phyloP scores from a whole-genome alignment of 1,140 invertebrate species.

The Drosophila willistoni region DNA sequence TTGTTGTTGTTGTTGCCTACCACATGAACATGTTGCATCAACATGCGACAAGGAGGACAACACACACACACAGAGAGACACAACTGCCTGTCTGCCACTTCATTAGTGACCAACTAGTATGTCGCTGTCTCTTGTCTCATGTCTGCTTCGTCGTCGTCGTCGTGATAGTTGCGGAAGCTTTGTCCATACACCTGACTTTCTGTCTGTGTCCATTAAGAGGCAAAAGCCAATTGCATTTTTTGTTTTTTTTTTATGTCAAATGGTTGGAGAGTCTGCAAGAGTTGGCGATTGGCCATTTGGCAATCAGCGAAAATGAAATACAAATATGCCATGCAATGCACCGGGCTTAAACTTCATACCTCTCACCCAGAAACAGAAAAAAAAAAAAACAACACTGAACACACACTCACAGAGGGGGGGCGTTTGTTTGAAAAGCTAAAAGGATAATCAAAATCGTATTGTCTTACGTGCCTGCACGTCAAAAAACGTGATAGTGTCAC shows the following conservation, averaged over 20 bases:
- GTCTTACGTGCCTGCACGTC: background rate
- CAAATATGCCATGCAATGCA: constrained; percentile 10
- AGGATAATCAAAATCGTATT: background rate
- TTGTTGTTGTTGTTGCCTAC: constrained; percentile 36
- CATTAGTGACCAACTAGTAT: constrained; percentile 57
- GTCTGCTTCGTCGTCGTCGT: background rate
- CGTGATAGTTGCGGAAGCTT: constrained; percentile 43
- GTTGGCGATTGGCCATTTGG: constrained; percentile 44
- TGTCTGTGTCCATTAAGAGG: constrained; percentile 15
- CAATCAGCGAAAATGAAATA: constrained; percentile 34
- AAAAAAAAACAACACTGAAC: background rate
- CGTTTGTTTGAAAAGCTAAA: background rate
- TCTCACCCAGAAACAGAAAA: background rate
- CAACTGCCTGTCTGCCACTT: constrained; percentile 52
- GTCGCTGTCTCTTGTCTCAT: constrained; percentile 30
- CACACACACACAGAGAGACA: background rate
- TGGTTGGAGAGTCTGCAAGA: constrained; percentile 18
- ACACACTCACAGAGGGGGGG: background rate
- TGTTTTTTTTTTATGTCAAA: constrained; percentile 31
- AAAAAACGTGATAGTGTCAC: no score
- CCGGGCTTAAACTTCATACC: no score
- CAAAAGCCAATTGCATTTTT: constrained; percentile 16
- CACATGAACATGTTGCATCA: constrained; percentile 46
- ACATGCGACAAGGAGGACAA: constrained; percentile 30
- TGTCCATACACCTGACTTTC: constrained; percentile 54